phyloP scores from a whole-genome alignment of 1,140 invertebrate genomes.

The Acromyrmex heyeri region DNA sequence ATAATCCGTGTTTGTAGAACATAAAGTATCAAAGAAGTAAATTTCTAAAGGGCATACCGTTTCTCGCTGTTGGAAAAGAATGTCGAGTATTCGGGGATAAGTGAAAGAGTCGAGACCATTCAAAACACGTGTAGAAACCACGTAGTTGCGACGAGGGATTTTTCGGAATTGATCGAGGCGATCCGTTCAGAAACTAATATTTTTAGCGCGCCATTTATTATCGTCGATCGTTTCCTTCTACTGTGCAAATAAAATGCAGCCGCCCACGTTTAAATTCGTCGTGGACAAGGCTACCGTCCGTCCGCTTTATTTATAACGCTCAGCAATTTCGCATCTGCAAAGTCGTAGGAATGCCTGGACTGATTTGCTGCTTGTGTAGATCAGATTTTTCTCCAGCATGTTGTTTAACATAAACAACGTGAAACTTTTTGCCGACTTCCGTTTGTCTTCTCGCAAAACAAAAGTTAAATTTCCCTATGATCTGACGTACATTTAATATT shows the following conservation, averaged over 20 bases:
- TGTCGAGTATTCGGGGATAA: slow-evolving; percentile 11
- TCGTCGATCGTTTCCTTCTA: slow-evolving; percentile 59
- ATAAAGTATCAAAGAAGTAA: background rate
- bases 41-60: background rate
- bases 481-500: background rate
- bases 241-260: slow-evolving; percentile 51
- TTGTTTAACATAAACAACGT: slow-evolving; percentile 33
- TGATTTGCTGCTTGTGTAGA: background rate
- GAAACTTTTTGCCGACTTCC: slow-evolving; percentile 23
- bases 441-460: background rate
- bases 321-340: slow-evolving; percentile 36
- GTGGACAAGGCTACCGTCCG: slow-evolving; percentile 36
- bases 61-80: background rate
- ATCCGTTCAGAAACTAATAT: slow-evolving; percentile 30
- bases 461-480: background rate
- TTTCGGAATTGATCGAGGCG: slow-evolving; percentile 25
- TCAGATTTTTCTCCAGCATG: slow-evolving; percentile 23
- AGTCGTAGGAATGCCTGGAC: slow-evolving; percentile 22
- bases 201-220: slow-evolving; percentile 57
- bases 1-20: background rate
- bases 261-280: slow-evolving; percentile 54
- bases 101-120: background rate
- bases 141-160: background rate
- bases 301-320: slow-evolving; percentile 56
- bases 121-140: slow-evolving; percentile 30